Evolutionary conservation across 2,113 vertebrate genomes (phyloP).

Genomic region (Chinchilla lanigera): DNA sequence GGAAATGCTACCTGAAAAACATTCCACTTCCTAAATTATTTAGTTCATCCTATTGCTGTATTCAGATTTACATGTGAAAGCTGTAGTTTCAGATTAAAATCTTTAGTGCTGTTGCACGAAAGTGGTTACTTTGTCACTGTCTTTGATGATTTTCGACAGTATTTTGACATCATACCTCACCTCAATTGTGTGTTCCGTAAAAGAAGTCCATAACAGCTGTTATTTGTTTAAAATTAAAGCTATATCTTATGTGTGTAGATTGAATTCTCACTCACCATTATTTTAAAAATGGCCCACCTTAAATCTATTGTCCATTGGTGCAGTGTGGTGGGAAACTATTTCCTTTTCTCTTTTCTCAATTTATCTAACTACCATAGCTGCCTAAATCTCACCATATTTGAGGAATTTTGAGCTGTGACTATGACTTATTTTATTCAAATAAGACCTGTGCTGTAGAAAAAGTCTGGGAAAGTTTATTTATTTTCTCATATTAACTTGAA

Average conservation of each 20-base stretch:
- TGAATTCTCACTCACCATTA: neutral
- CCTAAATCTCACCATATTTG: neutral
- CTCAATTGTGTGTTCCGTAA: neutral
- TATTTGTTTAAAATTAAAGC: slow-evolving; percentile 3
- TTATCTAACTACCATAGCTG: neutral
- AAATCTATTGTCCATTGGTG: neutral
- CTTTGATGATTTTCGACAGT: slow-evolving; percentile 89
- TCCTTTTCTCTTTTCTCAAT: neutral
- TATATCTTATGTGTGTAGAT: neutral
- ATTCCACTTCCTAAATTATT: slow-evolving; percentile 94
- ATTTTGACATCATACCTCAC: slow-evolving; percentile 78
- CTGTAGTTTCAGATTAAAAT: slow-evolving; percentile 92
- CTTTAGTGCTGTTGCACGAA: slow-evolving; percentile 82
- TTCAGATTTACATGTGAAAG: slow-evolving; percentile 89
- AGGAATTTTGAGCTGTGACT: neutral
- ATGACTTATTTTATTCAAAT: neutral
- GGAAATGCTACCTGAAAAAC: slow-evolving; percentile 86
- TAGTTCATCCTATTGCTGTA: slow-evolving; percentile 87
- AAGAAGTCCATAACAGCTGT: neutral
- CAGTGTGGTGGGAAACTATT: neutral
- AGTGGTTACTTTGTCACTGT: slow-evolving; percentile 81
- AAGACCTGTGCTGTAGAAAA: neutral
- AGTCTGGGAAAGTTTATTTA: neutral
- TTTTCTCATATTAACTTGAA: neutral
- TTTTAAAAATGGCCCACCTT: neutral